Conservation (phyloP, 1,140 invertebrate species). For the Lethocerus indicus region DNA sequence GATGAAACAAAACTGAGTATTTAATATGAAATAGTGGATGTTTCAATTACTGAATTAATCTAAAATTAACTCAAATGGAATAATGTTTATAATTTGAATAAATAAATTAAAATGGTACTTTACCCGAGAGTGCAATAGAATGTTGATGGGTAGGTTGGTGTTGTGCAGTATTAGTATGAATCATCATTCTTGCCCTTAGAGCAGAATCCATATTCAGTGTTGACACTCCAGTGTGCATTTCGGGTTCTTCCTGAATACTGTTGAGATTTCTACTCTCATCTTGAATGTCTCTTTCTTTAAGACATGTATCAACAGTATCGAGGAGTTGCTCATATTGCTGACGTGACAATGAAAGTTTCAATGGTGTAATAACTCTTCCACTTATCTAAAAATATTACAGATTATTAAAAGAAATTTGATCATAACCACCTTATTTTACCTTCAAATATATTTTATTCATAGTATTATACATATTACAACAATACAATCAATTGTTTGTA, state of each 20-base stretch:
- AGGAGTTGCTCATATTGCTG: slow-evolving; percentile 78
- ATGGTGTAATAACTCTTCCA: slow-evolving; percentile 62
- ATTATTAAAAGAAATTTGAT: background rate
- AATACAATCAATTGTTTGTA: background rate
- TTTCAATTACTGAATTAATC: background rate
- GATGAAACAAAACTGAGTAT: too few species aligned
- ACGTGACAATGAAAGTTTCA: slow-evolving; percentile 70
- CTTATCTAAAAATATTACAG: slow-evolving; percentile 34
- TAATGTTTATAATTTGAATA: background rate
- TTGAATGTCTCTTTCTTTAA: slow-evolving; percentile 16
- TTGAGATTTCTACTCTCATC: slow-evolving; percentile 5
- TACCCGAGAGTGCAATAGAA: slow-evolving; percentile 7
- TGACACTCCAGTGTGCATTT: slow-evolving; percentile 23
- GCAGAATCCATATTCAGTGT: slow-evolving; percentile 40
- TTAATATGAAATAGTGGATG: background rate
- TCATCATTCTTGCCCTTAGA: slow-evolving; percentile 31
- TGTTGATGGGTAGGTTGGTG: slow-evolving; percentile 6
- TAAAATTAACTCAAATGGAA: background rate
- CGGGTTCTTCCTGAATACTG: slow-evolving; percentile 27
- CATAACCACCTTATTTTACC: background rate
- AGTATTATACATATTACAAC: background rate
- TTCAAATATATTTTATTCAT: background rate
- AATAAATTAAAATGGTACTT: background rate
- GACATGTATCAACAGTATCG: slow-evolving; percentile 42
- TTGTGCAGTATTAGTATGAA: slow-evolving; percentile 12